These are phyloP conservation scores for Parnassius glacialis DNA, from an alignment of 2,888 invertebrate species.

Conservation along the genomic window DNA sequence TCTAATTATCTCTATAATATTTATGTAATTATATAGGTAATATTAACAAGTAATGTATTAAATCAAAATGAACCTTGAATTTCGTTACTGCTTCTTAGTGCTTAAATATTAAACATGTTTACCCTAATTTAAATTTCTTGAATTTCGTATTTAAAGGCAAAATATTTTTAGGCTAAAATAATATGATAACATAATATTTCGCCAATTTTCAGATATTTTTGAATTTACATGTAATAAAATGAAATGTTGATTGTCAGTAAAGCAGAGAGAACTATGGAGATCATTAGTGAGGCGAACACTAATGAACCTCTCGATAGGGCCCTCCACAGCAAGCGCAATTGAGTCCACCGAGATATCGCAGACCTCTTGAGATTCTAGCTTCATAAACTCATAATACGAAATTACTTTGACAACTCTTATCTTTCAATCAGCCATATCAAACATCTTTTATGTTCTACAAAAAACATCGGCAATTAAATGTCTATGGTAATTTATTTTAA, in stretches of 20 bases:
- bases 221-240: slow-evolving; percentile 10
- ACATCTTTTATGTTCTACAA: neutral
- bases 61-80: no score
- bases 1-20: no score
- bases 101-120: no score
- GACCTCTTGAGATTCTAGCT: slow-evolving; percentile 25
- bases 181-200: no score
- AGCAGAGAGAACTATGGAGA: slow-evolving; percentile 37
- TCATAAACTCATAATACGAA: slow-evolving; percentile 18
- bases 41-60: no score
- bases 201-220: neutral
- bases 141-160: no score
- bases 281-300: slow-evolving; percentile 71
- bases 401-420: slow-evolving; percentile 1
- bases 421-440: neutral
- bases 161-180: no score
- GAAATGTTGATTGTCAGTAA: slow-evolving; percentile 15
- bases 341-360: slow-evolving; percentile 31
- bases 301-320: slow-evolving; percentile 65
- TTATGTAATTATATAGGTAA: no score
- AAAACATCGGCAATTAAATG: no score
- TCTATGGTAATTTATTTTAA: no score
- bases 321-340: slow-evolving; percentile 40
- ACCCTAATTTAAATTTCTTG: no score
- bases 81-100: no score